Conservation (phyloP, 1,140 invertebrate species). For the Contarinia nasturtii region DNA sequence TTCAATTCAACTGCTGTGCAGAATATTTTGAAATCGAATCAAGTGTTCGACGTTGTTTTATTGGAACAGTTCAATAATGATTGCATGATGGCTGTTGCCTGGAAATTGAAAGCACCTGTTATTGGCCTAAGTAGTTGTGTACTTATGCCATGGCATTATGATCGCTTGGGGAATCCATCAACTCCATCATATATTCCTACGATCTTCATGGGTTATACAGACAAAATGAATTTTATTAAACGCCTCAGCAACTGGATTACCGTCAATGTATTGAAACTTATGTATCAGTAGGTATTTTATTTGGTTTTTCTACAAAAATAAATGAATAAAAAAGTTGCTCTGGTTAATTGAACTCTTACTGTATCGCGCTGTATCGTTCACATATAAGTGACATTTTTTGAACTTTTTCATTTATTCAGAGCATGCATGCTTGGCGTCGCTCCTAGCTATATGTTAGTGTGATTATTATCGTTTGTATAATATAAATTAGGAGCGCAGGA, state of each 20-base stretch:
- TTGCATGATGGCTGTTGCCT: constrained; percentile 38
- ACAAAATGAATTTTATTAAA: constrained; percentile 31
- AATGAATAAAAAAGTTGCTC: too few relatives aligned
- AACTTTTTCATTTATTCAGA: too few relatives aligned
- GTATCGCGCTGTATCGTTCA: too few relatives aligned
- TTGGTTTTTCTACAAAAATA: too few relatives aligned
- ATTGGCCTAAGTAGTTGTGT: constrained; percentile 35
- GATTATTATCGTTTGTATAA: too few relatives aligned
- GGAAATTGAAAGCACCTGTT: constrained; percentile 33
- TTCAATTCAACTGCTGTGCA: constrained; percentile 7
- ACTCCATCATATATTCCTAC: constrained; percentile 34
- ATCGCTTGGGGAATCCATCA: constrained; percentile 30
- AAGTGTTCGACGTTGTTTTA: constrained; percentile 45
- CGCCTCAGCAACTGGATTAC: constrained; percentile 29
- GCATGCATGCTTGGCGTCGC: too few relatives aligned
- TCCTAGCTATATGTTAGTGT: too few relatives aligned
- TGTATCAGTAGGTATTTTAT: constrained; percentile 15
- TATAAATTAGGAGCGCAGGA: too few relatives aligned
- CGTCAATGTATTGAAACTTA: constrained; percentile 12
- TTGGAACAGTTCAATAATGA: constrained; percentile 49
- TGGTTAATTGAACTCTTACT: too few relatives aligned
- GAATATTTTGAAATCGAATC: constrained; percentile 15
- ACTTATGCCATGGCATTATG: constrained; percentile 36
- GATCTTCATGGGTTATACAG: constrained; percentile 24
- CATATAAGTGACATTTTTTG: too few relatives aligned